phyloP scores from a whole-genome alignment of 2,797 vertebrate genomes.

The Sebastes miniatus region DNA sequence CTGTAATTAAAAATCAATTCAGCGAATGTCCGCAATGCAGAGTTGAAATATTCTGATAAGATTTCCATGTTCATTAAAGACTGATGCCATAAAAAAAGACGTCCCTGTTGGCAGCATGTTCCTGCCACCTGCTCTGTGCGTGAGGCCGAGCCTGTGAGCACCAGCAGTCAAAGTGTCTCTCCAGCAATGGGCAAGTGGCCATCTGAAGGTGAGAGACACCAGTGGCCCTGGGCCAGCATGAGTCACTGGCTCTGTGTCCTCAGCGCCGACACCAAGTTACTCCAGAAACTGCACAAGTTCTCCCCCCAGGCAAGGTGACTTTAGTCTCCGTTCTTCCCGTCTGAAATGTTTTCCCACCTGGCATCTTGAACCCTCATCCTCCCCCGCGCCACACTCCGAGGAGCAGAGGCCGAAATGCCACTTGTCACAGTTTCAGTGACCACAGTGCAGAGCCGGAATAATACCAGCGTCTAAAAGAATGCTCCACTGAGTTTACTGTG shows the following conservation, averaged over 20 bases:
- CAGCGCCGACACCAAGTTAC: slow-evolving; percentile 34
- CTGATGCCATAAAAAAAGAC: slow-evolving; percentile 43
- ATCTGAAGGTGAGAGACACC: slow-evolving; percentile 74
- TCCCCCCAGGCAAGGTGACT: slow-evolving; percentile 76
- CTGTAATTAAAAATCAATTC: slow-evolving; percentile 49
- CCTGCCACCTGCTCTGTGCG: slow-evolving; percentile 64
- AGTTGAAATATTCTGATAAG: slow-evolving; percentile 38
- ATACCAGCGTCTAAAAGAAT: not conserved
- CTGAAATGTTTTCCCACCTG: slow-evolving; percentile 65
- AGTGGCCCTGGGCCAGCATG: slow-evolving; percentile 62
- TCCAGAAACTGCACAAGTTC: slow-evolving; percentile 55
- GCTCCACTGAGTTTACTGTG: not conserved
- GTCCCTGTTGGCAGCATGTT: slow-evolving; percentile 57
- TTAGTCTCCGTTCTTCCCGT: slow-evolving; percentile 19
- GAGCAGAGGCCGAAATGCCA: slow-evolving; percentile 21
- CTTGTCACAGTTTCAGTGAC: slow-evolving; percentile 29
- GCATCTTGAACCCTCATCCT: slow-evolving; percentile 31
- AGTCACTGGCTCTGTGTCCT: slow-evolving; percentile 68
- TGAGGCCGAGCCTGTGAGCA: slow-evolving; percentile 50
- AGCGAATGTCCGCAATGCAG: slow-evolving; percentile 11
- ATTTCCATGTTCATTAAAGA: slow-evolving; percentile 50
- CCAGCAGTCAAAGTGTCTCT: slow-evolving; percentile 57
- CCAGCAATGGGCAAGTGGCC: slow-evolving; percentile 61
- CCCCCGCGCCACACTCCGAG: slow-evolving; percentile 2
- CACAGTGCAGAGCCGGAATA: not conserved